Evolutionary conservation across 2,797 vertebrate genomes (phyloP).

Genomic region (Myotis findleyi): DNA sequence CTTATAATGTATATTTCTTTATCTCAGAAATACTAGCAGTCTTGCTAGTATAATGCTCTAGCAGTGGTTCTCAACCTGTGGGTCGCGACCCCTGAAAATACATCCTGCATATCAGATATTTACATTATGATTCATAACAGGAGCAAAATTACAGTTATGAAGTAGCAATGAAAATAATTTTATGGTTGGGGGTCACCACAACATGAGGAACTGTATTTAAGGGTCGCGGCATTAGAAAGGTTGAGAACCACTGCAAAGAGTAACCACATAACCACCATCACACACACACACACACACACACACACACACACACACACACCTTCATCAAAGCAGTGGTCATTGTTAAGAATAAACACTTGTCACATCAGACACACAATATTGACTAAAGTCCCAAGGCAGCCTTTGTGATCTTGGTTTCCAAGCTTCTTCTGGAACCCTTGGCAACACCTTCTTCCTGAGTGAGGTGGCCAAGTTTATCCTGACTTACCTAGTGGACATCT

Average conservation of each 20-base stretch:
- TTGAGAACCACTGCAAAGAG: background rate
- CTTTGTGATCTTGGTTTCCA: conserved; percentile 56
- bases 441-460: background rate
- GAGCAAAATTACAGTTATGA: too few relatives aligned
- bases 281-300: background rate
- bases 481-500: conserved; percentile 59
- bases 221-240: too few relatives aligned
- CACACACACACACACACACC: background rate
- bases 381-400: conserved; percentile 40
- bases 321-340: conserved; percentile 51
- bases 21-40: conserved; percentile 31
- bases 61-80: too few relatives aligned
- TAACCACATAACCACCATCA: background rate
- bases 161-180: too few relatives aligned
- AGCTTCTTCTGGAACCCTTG: conserved; percentile 53
- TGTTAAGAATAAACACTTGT: conserved; percentile 70
- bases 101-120: too few relatives aligned
- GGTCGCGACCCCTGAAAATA: too few relatives aligned
- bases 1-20: conserved; percentile 56
- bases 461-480: conserved; percentile 52
- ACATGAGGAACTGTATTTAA: too few relatives aligned
- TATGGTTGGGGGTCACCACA: too few relatives aligned
- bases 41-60: background rate
- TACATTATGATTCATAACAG: too few relatives aligned
- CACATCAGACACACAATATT: conserved; percentile 50